Conservation (phyloP, 1,140 invertebrate genomes). For the Trichonephila inaurata region DNA sequence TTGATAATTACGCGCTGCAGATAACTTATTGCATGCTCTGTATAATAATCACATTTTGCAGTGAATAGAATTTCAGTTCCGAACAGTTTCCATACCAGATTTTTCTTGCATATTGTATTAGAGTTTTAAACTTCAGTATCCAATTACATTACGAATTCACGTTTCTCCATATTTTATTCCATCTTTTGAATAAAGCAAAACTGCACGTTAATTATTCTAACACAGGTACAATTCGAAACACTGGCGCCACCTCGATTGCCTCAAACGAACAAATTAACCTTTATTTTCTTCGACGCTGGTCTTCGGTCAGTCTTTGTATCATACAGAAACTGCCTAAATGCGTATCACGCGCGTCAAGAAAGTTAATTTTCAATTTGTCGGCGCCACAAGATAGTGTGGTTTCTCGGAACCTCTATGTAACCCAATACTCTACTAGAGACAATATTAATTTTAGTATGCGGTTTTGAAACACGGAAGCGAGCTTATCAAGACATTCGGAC, state of each 20-base stretch:
- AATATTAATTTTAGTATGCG: constrained; percentile 32
- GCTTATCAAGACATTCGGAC: not conserved
- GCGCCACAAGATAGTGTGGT: constrained; percentile 18
- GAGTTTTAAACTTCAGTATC: not conserved
- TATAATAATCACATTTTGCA: no score
- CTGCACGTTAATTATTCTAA: not conserved
- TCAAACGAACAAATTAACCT: not conserved
- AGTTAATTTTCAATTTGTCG: not conserved
- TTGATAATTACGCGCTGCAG: no score
- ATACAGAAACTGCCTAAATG: constrained; percentile 8
- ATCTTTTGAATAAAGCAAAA: not conserved
- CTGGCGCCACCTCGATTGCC: not conserved
- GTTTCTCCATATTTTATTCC: not conserved
- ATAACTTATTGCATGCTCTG: no score
- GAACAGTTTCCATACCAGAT: no score
- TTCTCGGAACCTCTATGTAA: not conserved
- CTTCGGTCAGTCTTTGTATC: not conserved
- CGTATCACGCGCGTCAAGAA: not conserved
- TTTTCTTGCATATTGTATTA: no score
- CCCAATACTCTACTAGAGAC: not conserved
- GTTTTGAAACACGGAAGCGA: constrained; percentile 28
- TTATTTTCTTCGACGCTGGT: not conserved
- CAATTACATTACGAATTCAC: not conserved
- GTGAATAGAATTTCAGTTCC: no score
- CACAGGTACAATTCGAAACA: not conserved